Evolutionary conservation across 2,113 vertebrate species (phyloP).

Genomic region (Dasyornis broadbenti): DNA sequence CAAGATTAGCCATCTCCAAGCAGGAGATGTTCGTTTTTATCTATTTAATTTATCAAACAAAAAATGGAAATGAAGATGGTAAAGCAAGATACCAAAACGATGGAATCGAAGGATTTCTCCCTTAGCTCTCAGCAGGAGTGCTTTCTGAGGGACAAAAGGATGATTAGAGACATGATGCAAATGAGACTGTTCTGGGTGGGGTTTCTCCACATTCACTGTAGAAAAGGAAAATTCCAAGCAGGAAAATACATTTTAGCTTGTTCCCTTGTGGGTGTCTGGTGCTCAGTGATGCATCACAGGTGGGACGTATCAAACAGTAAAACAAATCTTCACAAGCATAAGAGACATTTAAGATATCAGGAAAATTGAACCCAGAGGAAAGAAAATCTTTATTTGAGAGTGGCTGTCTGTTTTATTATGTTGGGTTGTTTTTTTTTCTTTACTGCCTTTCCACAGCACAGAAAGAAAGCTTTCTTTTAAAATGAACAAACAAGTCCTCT

Average conservation of each 20-base stretch:
- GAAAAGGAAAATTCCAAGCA: conserved; percentile 26
- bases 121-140: not conserved
- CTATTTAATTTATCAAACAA: conserved; percentile 59
- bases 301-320: conserved; percentile 29
- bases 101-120: not conserved
- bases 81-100: conserved; percentile 48
- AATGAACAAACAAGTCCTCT: not conserved
- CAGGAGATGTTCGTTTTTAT: conserved; percentile 21
- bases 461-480: not conserved
- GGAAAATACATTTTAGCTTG: conserved; percentile 15
- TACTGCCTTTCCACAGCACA: not conserved
- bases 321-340: conserved; percentile 16
- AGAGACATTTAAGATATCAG: conserved; percentile 24
- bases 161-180: conserved; percentile 25
- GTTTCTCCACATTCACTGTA: not conserved
- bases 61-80: conserved; percentile 52
- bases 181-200: conserved; percentile 10
- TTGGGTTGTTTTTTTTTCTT: not conserved
- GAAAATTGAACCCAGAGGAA: conserved; percentile 49
- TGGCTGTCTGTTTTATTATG: not conserved
- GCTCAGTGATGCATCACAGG: conserved; percentile 13
- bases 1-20: conserved; percentile 46
- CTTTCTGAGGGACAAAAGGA: conserved; percentile 43
- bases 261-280: conserved; percentile 15
- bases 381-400: conserved; percentile 1